Evolutionary conservation across 2,888 invertebrate species (phyloP), one percentile per base, ranked within the genome.

Genomic region (Craniophora ligustri): DNA sequence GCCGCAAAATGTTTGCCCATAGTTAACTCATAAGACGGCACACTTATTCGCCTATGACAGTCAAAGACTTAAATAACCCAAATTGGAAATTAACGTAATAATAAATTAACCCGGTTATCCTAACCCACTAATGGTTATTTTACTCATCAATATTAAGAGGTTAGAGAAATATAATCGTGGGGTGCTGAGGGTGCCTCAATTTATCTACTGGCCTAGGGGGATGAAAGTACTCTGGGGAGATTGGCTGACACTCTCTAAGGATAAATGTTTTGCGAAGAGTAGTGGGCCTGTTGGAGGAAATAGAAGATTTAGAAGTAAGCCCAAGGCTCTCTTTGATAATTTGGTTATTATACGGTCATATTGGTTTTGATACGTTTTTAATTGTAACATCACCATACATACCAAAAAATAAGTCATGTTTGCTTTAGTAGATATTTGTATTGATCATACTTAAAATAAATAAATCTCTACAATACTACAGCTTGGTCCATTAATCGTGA

Each of bases 201-300:
- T 82, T 79, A 75, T 70, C 70, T 75, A 66, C 73, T 68, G 57
- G 61, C 71, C 76, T 75, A 30, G 60, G 75, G 84, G 80, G 74
- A 78, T 74, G 72, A 75, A 78, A 26, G 80, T 82, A 82, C 84
- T 84, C 78, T 78, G 67, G 65, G 70, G 66, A 73, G 78, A 82
- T 81, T 76, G 78, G 75, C 69, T 75, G 78, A 75, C 76, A 78
- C 76, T 75, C 71, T 76, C 71, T 69, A 50, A 64, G 63, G 50
- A 70, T 76, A 72, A 72, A 76, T 76, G 71, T 75, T 71, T 49
- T 56, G 40, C 15, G 36, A 45, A 44, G 47, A 44, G 47, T 2
- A 50, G 45, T 50, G 18, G 21, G 19, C 6, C 21, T 30, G 15
- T 47, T 40, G 11, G 35, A 48, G 23, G 26, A 40, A 31, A 48